Percentiles rank a stretch among this genome's conserved stretches.
These are phyloP conservation scores for Monarcha castaneiventris DNA, from an alignment of 2,113 vertebrate species.

Conservation along the genomic window DNA sequence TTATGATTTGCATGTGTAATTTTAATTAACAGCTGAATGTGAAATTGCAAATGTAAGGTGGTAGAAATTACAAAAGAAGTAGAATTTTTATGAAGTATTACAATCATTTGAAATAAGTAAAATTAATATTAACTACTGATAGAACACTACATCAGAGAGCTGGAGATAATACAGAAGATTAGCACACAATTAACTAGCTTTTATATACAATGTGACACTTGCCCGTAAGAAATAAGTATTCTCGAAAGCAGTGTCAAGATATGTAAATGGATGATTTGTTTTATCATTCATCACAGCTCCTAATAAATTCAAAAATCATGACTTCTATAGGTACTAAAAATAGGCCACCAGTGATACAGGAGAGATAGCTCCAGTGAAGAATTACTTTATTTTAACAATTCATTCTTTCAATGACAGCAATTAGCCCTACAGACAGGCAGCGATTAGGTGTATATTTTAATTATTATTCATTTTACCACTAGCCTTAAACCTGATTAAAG, in stretches of 20 bases:
- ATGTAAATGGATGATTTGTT: conserved; percentile 83
- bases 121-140: conserved; percentile 81
- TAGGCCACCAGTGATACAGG: conserved; percentile 76
- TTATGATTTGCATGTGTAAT: conserved; percentile 67
- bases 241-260: conserved; percentile 82
- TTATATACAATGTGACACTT: conserved; percentile 80
- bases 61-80: conserved; percentile 69
- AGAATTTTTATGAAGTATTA: conserved; percentile 72
- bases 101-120: conserved; percentile 75
- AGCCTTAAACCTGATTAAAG: conserved; percentile 71
- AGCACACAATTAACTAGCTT: conserved; percentile 83
- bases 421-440: conserved; percentile 79
- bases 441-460: conserved; percentile 82
- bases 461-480: conserved; percentile 77
- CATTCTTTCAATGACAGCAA: conserved; percentile 82
- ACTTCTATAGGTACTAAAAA: conserved; percentile 84
- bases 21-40: conserved; percentile 77
- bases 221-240: conserved; percentile 80
- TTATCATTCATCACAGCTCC: conserved; percentile 81
- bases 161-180: conserved; percentile 80
- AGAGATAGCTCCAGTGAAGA: conserved; percentile 77
- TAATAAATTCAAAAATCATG: conserved; percentile 84
- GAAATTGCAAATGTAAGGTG: conserved; percentile 67
- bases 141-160: conserved; percentile 76
- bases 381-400: conserved; percentile 78